Conservation (phyloP, 2,113 vertebrate genomes). For the Lagopus leucura region DNA sequence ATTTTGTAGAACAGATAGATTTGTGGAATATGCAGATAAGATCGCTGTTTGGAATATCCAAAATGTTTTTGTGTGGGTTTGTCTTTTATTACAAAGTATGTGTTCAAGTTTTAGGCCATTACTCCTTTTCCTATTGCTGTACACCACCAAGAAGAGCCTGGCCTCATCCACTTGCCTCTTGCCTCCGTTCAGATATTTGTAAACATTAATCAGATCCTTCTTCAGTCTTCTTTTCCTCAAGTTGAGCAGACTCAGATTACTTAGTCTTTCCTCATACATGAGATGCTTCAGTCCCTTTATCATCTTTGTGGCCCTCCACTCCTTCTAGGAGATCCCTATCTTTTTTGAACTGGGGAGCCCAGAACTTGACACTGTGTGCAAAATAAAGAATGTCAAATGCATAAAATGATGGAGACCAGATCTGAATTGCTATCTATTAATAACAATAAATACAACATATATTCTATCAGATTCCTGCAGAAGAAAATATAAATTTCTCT, state of each 20-base stretch:
- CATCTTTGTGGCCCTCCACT: too few relatives aligned
- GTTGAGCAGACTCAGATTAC: too few relatives aligned
- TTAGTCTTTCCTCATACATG: too few relatives aligned
- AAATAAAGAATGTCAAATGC: background rate
- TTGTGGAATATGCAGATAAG: constrained; percentile 2
- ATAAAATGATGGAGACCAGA: background rate
- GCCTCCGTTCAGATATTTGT: too few relatives aligned
- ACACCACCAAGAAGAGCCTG: too few relatives aligned
- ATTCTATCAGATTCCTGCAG: background rate
- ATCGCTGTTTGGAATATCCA: background rate
- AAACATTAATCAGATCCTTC: too few relatives aligned
- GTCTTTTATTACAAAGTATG: background rate
- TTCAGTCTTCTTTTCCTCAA: too few relatives aligned
- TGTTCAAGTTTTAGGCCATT: background rate
- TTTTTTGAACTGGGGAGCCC: too few relatives aligned
- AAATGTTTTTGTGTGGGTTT: background rate
- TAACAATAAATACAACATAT: background rate
- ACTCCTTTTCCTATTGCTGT: too few relatives aligned
- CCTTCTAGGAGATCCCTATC: too few relatives aligned
- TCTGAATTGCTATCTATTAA: background rate
- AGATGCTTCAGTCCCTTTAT: too few relatives aligned
- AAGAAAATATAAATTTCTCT: background rate
- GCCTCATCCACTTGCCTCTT: too few relatives aligned
- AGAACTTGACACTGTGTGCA: background rate
- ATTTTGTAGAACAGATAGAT: background rate